Conservation (phyloP, 37 sponge, comb jelly and placozoan genomes). For the Bolinopsis microptera region DNA sequence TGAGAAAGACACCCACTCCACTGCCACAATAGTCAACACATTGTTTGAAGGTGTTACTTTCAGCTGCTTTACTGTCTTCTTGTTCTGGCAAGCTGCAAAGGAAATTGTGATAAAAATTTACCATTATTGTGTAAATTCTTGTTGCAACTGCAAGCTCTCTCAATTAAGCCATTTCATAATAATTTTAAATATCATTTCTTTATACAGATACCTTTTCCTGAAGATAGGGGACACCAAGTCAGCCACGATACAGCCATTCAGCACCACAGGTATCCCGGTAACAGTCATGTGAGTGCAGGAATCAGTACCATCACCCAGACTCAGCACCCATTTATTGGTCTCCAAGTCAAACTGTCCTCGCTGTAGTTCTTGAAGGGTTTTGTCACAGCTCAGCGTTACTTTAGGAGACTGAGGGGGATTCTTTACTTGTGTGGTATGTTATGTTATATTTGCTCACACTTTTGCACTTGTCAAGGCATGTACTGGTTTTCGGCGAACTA, state of each 20-base stretch:
- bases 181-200: too few relatives aligned
- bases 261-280: neutral
- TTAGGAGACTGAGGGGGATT: neutral
- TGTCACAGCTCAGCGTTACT: conserved; percentile 47
- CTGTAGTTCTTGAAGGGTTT: neutral
- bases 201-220: neutral
- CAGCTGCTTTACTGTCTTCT: neutral
- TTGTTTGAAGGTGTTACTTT: neutral
- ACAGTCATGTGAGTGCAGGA: neutral
- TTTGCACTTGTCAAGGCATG: too few relatives aligned
- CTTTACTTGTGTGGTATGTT: too few relatives aligned
- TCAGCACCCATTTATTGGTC: neutral
- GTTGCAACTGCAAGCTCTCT: too few relatives aligned
- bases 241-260: neutral
- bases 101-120: too few relatives aligned
- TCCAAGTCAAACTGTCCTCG: neutral
- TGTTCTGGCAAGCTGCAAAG: neutral
- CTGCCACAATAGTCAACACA: conserved; percentile 44
- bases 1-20: neutral
- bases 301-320: neutral
- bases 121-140: too few relatives aligned
- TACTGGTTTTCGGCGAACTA: too few relatives aligned
- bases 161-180: too few relatives aligned
- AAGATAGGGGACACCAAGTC: neutral
- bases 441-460: too few relatives aligned